Evolutionary conservation across 2,113 vertebrate genomes (phyloP), one percentile per base, ranked within the genome.

Genomic region (Toxostoma redivivum): DNA sequence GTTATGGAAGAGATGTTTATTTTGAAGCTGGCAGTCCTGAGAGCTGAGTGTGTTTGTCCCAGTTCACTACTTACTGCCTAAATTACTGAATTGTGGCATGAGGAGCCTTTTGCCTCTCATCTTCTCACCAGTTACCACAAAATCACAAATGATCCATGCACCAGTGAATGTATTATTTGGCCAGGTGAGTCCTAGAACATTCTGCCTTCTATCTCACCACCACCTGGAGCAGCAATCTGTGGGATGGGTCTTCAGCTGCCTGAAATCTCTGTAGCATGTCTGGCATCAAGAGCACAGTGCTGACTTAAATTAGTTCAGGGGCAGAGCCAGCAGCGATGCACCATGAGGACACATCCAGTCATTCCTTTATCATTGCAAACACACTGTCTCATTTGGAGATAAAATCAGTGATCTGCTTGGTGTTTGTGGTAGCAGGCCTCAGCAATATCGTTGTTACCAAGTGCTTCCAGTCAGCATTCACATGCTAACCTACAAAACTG

Each of bases 1-100:
- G 14, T n/a, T 65, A 9, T 23, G 33, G 51, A 65, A 72, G 23
- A 74, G 15, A 19, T 47, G 15, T 33, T 79, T 62, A 57, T 54
- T 82, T 82, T 67, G 44, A 79, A 71, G 28, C 40, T 86, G 56
- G 9, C 18, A 50, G 40, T 45, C 12, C n/a, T 53, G 48, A 62
- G n/a, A 61, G 40, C 25, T 53, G 22, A 53, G 7, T 3, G 0
- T 53, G 47, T 16, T 31, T 78, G 42, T 81, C 31, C n/a, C n/a
- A 23, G 20, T 74, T 88, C 77, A 79, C 25, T 4, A 3, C 35
- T 64, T 37, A 33, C 15, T 81, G 35, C 51, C 37, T 31, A 13
- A 25, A 56, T n/a, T 17, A 82, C 21, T 19, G 24, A 83, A 1
- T 30, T n/a, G 45, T 33, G 33, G 24, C 60, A 58, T 0, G 0